Evolutionary conservation across 1,140 invertebrate species (phyloP).

Genomic region (Psilanteris sp.): DNA sequence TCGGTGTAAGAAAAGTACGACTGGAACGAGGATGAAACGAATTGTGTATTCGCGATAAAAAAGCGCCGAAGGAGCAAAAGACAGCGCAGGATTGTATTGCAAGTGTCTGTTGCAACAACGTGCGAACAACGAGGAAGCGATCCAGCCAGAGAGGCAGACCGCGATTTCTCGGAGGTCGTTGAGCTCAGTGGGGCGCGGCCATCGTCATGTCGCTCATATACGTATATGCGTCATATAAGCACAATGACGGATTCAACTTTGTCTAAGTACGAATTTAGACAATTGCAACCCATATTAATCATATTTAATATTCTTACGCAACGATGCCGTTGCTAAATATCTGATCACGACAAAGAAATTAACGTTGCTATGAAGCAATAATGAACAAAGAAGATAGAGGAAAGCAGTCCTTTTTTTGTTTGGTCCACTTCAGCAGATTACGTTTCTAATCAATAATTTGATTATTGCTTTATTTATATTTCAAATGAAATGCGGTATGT

Average conservation of each 20-base stretch:
- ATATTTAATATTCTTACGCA: neutral
- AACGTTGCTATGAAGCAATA: too few relatives aligned
- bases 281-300: slow-evolving; percentile 9
- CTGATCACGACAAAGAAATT: too few relatives aligned
- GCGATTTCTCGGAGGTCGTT: slow-evolving; percentile 75
- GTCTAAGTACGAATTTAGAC: slow-evolving; percentile 23
- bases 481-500: too few relatives aligned
- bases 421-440: too few relatives aligned
- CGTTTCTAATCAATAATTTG: too few relatives aligned
- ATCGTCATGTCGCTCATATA: slow-evolving; percentile 69
- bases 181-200: slow-evolving; percentile 74
- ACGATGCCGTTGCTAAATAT: neutral
- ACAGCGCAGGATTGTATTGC: slow-evolving; percentile 41
- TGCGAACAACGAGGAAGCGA: slow-evolving; percentile 45
- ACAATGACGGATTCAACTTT: slow-evolving; percentile 55
- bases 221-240: slow-evolving; percentile 65
- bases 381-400: too few relatives aligned
- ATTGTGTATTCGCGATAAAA: slow-evolving; percentile 19
- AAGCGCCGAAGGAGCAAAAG: slow-evolving; percentile 28
- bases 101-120: slow-evolving; percentile 5
- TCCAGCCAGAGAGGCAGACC: slow-evolving; percentile 58
- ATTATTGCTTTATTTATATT: too few relatives aligned
- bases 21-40: neutral
- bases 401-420: too few relatives aligned
- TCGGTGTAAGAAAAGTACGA: slow-evolving; percentile 9